These are phyloP conservation scores for Symphodus melops DNA, from an alignment of 2,113 vertebrate genomes.

Conservation along the genomic window DNA sequence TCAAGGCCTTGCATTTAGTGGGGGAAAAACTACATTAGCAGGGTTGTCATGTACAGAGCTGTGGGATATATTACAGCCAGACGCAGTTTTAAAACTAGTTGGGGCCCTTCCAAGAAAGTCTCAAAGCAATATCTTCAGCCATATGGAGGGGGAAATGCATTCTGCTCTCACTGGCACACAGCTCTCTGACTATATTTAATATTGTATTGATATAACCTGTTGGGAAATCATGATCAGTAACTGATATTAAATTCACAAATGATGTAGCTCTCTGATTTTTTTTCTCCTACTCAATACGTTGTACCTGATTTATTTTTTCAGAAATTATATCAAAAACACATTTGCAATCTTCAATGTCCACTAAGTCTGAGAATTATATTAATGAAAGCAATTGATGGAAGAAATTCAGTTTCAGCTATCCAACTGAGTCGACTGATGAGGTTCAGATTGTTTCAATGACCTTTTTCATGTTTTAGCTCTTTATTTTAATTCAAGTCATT, in stretches of 20 bases:
- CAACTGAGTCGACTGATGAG: not conserved
- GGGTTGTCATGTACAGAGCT: constrained; percentile 40
- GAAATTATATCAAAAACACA: no score
- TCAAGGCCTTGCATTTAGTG: constrained; percentile 17
- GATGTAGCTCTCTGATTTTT: not conserved
- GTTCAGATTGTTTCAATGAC: not conserved
- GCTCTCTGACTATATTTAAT: constrained; percentile 50
- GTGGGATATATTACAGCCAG: constrained; percentile 64
- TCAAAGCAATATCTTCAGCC: constrained; percentile 66
- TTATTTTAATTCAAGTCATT: not conserved
- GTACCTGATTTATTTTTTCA: no score
- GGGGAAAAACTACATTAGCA: constrained; percentile 22
- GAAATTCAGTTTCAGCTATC: no score
- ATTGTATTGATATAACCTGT: constrained; percentile 52
- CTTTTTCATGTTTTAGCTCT: not conserved
- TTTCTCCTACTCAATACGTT: not conserved
- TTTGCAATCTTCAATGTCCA: no score
- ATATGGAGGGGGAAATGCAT: constrained; percentile 47
- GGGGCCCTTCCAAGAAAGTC: constrained; percentile 58
- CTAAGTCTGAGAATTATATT: not conserved
- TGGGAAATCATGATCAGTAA: constrained; percentile 60
- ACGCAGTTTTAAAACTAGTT: constrained; percentile 60
- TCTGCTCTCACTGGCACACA: constrained; percentile 13
- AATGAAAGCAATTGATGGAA: not conserved
- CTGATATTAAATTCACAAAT: constrained; percentile 21